These are phyloP conservation scores for Drosophila littoralis DNA, from an alignment of 1,140 invertebrate genomes.

Conservation along the genomic window DNA sequence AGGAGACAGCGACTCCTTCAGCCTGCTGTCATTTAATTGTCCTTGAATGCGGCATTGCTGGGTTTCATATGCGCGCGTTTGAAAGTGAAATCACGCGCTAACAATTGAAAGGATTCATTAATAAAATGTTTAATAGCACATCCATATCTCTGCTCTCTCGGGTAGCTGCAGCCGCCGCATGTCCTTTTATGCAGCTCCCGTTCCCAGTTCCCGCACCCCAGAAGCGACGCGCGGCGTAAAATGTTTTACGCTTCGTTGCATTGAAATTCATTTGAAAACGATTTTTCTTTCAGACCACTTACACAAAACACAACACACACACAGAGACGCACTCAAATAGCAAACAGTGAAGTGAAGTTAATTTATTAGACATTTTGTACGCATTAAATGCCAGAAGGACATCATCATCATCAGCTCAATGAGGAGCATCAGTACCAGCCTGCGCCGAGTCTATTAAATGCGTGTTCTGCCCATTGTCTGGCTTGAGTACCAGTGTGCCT, in stretches of 20 bases:
- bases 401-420: conserved; percentile 67
- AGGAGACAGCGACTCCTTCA: conserved; percentile 27
- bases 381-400: conserved; percentile 80
- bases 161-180: conserved; percentile 71
- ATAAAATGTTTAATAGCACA: conserved; percentile 82
- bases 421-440: conserved; percentile 19
- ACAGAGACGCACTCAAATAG: conserved; percentile 28
- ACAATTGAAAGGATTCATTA: conserved; percentile 82
- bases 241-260: conserved; percentile 83
- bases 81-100: conserved; percentile 80
- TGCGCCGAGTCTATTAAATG: conserved; percentile 77
- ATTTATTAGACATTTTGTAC: conserved; percentile 83
- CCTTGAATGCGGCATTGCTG: conserved; percentile 8
- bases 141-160: conserved; percentile 54
- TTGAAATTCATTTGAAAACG: conserved; percentile 84
- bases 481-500: conserved; percentile 60
- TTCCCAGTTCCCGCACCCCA: conserved; percentile 32
- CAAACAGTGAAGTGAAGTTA: conserved; percentile 72
- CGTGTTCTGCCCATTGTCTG: conserved; percentile 74
- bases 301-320: conserved; percentile 68
- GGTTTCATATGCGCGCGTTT: conserved; percentile 39
- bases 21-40: conserved; percentile 65
- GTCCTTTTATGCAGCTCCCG: conserved; percentile 69
- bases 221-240: conserved; percentile 63
- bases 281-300: conserved; percentile 79